Conservation (phyloP, 2,113 vertebrate species). For the Hemiprocne comata region DNA sequence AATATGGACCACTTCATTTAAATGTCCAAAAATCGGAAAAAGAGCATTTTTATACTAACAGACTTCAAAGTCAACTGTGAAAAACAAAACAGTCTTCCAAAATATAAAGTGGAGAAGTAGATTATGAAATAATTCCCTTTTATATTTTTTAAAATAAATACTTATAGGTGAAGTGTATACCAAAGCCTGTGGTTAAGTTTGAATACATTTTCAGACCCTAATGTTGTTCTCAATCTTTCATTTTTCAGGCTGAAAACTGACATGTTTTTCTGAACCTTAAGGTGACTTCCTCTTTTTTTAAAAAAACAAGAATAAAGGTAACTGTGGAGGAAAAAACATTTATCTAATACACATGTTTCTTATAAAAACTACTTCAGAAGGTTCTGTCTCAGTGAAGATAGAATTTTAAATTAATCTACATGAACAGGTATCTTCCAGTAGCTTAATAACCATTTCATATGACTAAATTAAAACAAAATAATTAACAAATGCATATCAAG, state of each 20-base stretch:
- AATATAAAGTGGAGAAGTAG: background rate
- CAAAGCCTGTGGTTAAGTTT: background rate
- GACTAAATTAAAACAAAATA: background rate
- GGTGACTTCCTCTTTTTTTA: background rate
- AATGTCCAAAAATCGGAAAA: background rate
- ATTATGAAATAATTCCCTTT: constrained; percentile 59
- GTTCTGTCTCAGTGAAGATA: background rate
- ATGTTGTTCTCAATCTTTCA: background rate
- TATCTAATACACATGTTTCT: background rate
- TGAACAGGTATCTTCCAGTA: background rate
- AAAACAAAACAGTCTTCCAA: background rate
- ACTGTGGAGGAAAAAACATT: background rate
- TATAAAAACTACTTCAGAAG: background rate
- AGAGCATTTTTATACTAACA: background rate
- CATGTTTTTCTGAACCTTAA: background rate
- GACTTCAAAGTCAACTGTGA: constrained; percentile 10
- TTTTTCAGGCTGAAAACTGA: constrained; percentile 1
- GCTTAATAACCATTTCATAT: background rate
- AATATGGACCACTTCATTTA: background rate
- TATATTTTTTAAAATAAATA: constrained; percentile 44
- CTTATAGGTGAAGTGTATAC: constrained; percentile 25
- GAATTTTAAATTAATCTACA: background rate
- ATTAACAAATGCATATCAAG: background rate
- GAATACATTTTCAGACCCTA: constrained; percentile 9
- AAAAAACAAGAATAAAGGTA: background rate